Percentiles rank a stretch among this genome's conserved stretches.
These are phyloP conservation scores for Pangasius djambal DNA, from an alignment of 2,797 vertebrate species.

Conservation along the genomic window DNA sequence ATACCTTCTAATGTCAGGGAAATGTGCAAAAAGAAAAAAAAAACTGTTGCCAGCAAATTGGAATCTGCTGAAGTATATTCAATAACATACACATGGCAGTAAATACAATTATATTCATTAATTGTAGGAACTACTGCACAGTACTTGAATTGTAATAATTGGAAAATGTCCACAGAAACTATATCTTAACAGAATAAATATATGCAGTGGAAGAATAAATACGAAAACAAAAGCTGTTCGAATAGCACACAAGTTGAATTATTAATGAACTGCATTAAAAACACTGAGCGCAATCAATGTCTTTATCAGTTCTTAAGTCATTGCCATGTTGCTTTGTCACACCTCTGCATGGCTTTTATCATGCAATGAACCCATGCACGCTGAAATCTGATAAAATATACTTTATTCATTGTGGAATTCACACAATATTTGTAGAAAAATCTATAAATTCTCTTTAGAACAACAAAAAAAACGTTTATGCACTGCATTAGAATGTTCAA, in stretches of 20 bases:
- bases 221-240: neutral
- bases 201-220: neutral
- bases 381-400: constrained; percentile 68
- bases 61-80: neutral
- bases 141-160: neutral
- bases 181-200: neutral
- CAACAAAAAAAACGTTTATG: constrained; percentile 68
- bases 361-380: neutral
- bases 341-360: neutral
- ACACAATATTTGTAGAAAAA: constrained; percentile 54
- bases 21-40: neutral
- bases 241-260: neutral
- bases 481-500: constrained; percentile 74
- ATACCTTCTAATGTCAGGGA: neutral
- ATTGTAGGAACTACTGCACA: neutral
- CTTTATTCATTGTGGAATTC: constrained; percentile 73
- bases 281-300: neutral
- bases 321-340: neutral
- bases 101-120: neutral
- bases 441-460: constrained; percentile 61
- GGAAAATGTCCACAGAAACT: neutral
- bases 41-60: neutral
- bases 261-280: neutral
- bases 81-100: neutral
- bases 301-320: neutral